These are phyloP conservation scores for Pogoniulus pusillus DNA, from an alignment of 2,797 vertebrate genomes.

Conservation along the genomic window DNA sequence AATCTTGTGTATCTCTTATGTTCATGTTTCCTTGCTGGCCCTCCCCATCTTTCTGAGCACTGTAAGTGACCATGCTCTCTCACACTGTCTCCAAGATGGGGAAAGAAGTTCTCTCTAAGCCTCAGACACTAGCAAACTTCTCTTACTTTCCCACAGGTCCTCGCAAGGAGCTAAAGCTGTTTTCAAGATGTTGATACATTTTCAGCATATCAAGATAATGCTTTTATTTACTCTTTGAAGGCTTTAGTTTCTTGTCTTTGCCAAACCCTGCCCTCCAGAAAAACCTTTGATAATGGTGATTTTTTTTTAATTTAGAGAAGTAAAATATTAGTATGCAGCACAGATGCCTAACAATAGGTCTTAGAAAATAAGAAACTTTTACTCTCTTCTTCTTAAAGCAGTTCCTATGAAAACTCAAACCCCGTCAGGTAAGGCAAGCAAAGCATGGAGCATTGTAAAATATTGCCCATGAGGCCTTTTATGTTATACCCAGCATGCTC, in stretches of 20 bases:
- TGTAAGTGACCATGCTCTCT: background rate
- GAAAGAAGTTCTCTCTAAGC: background rate
- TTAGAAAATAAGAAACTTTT: background rate
- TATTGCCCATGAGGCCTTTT: background rate
- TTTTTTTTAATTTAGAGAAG: background rate
- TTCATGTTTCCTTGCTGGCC: background rate
- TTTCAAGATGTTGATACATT: background rate
- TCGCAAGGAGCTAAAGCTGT: background rate
- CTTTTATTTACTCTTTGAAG: background rate
- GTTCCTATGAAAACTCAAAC: background rate
- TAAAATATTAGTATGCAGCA: background rate
- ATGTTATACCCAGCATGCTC: rapidly evolving
- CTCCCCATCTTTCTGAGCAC: background rate
- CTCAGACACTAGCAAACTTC: background rate
- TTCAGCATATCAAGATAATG: background rate
- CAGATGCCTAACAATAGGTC: background rate
- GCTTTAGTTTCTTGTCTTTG: background rate
- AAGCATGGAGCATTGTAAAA: background rate
- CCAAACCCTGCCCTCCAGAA: background rate
- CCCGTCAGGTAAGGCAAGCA: background rate
- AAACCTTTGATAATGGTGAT: background rate
- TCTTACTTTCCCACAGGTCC: background rate
- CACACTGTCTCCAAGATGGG: background rate
- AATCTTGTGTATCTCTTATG: background rate
- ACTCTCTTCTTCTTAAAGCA: background rate